A percentile compares a stretch with the other conserved stretches of the same genome.
phyloP scores from a whole-genome alignment of 2,113 vertebrate species.

The Myotis brandtii region DNA sequence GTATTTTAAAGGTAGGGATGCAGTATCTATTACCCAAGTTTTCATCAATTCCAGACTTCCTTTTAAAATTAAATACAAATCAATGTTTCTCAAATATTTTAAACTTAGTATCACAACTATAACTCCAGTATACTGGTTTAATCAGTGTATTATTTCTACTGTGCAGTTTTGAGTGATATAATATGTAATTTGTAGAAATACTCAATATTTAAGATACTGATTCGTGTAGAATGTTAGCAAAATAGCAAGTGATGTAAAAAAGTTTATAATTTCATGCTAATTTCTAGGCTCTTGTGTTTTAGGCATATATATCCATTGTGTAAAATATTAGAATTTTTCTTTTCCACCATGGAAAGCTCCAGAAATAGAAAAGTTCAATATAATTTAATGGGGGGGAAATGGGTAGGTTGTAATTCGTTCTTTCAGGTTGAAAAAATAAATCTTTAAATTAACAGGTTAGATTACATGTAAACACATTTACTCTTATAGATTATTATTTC shows the following conservation, averaged over 20 bases:
- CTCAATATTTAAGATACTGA: background rate
- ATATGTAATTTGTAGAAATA: slow-evolving; percentile 41
- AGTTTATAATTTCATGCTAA: slow-evolving; percentile 23
- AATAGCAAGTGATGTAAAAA: slow-evolving; percentile 13
- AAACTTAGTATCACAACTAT: slow-evolving; percentile 7
- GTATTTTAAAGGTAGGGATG: slow-evolving; percentile 21
- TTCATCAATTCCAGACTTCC: background rate
- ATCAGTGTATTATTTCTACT: slow-evolving; percentile 35
- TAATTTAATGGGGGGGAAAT: slow-evolving; percentile 37
- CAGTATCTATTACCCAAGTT: background rate
- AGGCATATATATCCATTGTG: background rate
- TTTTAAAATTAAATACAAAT: slow-evolving; percentile 48
- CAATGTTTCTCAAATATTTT: slow-evolving; percentile 25
- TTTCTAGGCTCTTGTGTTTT: slow-evolving; percentile 29
- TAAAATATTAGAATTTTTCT: slow-evolving; percentile 32
- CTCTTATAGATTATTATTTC: background rate
- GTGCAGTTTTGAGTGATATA: background rate
- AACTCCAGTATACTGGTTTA: slow-evolving; percentile 32
- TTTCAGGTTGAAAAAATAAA: slow-evolving; percentile 46
- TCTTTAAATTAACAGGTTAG: slow-evolving; percentile 53
- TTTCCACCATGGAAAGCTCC: slow-evolving; percentile 3
- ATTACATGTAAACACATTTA: slow-evolving; percentile 18
- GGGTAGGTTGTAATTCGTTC: background rate
- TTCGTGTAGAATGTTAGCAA: slow-evolving; percentile 21
- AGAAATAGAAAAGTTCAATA: slow-evolving; percentile 19